Conservation (phyloP, 2,797 vertebrate genomes). For the Melanogrammus aeglefinus region DNA sequence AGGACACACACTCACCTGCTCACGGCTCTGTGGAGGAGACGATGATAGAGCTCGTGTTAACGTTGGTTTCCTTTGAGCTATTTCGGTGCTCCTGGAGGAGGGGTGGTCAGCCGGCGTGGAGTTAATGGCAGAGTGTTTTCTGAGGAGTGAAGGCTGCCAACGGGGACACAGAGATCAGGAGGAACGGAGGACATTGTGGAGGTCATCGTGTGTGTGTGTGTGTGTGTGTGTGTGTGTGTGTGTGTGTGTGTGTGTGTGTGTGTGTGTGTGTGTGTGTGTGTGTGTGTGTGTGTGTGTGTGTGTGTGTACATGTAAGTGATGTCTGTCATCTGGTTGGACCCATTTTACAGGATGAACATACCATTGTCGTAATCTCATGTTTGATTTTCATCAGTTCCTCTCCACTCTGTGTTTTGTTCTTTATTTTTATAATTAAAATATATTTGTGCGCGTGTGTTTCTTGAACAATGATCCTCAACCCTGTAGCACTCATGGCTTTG, state of each 20-base stretch:
- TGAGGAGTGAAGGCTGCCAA: too few relatives aligned
- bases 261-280: neutral
- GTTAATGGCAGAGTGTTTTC: neutral
- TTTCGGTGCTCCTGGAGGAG: neutral
- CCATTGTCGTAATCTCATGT: conserved; percentile 6
- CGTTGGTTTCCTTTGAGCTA: neutral
- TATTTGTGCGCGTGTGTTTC: neutral
- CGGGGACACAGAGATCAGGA: neutral
- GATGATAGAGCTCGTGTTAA: neutral
- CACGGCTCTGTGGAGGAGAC: neutral
- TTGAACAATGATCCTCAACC: neutral
- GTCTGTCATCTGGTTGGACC: neutral
- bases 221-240: conserved; percentile 1
- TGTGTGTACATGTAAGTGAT: conserved; percentile 2
- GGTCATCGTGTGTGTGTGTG: neutral
- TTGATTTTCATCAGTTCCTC: neutral
- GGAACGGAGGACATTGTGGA: conserved; percentile 16
- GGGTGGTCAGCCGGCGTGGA: neutral
- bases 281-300: too few relatives aligned
- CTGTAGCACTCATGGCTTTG: neutral
- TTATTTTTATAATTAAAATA: neutral
- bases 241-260: neutral
- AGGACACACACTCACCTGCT: neutral
- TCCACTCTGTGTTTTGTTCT: neutral
- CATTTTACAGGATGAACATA: conserved; percentile 10